phyloP scores from a whole-genome alignment of 2,797 vertebrate genomes.

The Sarcophilus harrisii region DNA sequence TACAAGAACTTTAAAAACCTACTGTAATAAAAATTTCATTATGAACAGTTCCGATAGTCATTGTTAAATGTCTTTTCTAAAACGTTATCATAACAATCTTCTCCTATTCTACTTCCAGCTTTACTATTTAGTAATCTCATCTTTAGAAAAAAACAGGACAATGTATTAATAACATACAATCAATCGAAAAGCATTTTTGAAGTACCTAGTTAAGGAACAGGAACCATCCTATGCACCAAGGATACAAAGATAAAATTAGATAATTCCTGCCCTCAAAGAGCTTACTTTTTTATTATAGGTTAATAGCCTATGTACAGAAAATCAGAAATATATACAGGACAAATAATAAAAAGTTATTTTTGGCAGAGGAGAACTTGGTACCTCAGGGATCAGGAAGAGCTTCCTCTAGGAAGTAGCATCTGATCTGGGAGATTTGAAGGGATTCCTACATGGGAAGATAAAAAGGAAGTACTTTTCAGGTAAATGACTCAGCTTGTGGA shows the following conservation, averaged over 20 bases:
- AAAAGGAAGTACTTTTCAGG: neutral
- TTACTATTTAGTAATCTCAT: slow-evolving; percentile 35
- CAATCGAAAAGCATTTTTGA: neutral
- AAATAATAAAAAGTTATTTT: neutral
- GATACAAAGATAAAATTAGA: neutral
- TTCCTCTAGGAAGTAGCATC: neutral
- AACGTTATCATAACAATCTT: neutral
- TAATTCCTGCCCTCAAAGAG: neutral
- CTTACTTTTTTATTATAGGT: neutral
- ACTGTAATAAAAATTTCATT: slow-evolving; percentile 30
- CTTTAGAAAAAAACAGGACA: slow-evolving; percentile 42
- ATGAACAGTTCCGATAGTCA: slow-evolving; percentile 27
- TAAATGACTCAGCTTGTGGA: neutral
- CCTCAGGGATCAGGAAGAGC: neutral
- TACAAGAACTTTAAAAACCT: neutral
- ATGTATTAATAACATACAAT: neutral
- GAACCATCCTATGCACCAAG: neutral
- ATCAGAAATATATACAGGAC: neutral
- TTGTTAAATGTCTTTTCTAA: slow-evolving; percentile 1
- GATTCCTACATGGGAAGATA: neutral
- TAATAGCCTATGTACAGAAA: neutral
- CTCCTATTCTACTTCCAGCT: slow-evolving; percentile 10
- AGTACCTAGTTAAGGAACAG: neutral
- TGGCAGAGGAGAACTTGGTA: neutral
- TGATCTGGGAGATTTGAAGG: neutral